Evolutionary conservation across 2,888 invertebrate genomes (phyloP), one percentile per base, ranked within the genome.

Genomic region (Cosmia pyralina): DNA sequence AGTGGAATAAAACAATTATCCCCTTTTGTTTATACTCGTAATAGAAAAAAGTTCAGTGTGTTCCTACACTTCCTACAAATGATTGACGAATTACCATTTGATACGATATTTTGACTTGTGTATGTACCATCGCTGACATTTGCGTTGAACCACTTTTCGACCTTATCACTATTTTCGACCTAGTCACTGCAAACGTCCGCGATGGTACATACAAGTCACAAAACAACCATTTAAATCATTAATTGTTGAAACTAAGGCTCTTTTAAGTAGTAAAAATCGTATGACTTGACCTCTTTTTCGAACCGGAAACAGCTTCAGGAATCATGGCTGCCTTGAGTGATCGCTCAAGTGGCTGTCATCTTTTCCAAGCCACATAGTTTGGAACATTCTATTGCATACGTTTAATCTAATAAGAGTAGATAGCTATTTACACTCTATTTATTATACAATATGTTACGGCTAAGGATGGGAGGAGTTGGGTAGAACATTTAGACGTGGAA

Each of bases 301-400:
- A n/a, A 34, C 41, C 34, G n/a, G 34, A 65, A 22, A 38, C 38
- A 38, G 7, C 46, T 22, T 10, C 13, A 46, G 34, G 19, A 19
- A 41, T 13, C 3, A 15, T 19, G 22, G 11, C 4, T n/a, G n/a
- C 15, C 13, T 48, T 41, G 57, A 50, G n/a, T n/a, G 57, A 50
- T 48, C 38, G 19, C 38, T 57, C 19, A 48, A 68, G 38, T 58
- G 48, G 15, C 19, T 28, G 57, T 48, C 57, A 41, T 41, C 15
- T 48, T 66, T 19, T 57, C 15, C 19, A 48, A 48, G 22, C 38
- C 19, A n/a, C 41, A 71, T 50, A 50, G 57, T 58, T 71, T 41
- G 28, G 7, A 41, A 8, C 22, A 68, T 41, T 58, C 48, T 6
- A 48, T 4, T 7, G 4, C 4, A 15, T 19, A 57, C 1, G 28